phyloP scores from a whole-genome alignment of 2,888 invertebrate species.

The Drosophila crucigera region DNA sequence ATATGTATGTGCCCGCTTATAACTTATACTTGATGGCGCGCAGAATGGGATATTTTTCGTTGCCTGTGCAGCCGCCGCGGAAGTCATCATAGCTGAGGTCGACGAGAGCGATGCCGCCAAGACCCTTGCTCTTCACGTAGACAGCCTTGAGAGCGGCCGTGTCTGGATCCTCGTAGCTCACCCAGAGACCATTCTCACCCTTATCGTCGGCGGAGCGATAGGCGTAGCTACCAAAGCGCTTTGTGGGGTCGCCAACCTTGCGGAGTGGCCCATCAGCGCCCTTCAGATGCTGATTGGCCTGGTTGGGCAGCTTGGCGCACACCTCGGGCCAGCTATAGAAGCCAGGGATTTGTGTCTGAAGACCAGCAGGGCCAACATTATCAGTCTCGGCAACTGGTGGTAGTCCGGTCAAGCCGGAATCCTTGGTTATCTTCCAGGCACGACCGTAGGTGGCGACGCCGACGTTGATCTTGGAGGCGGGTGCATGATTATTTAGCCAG shows the following conservation, averaged over 20 bases:
- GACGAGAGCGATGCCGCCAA: conserved; percentile 91
- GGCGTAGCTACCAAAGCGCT: conserved; percentile 92
- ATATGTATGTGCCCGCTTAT: conserved; percentile 52
- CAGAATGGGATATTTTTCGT: conserved; percentile 92
- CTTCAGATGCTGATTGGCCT: conserved; percentile 87
- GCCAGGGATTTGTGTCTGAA: conserved; percentile 90
- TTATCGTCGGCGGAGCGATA: conserved; percentile 89
- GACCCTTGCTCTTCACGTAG: conserved; percentile 90
- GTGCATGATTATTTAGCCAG: conserved; percentile 87
- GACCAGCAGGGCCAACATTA: conserved; percentile 90
- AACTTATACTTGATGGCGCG: conserved; percentile 90
- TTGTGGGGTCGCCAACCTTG: conserved; percentile 92
- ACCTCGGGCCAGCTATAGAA: conserved; percentile 92
- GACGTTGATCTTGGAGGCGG: conserved; percentile 89
- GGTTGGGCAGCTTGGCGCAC: conserved; percentile 89
- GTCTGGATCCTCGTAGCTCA: conserved; percentile 93
- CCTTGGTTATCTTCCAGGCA: conserved; percentile 91
- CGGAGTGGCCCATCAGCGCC: conserved; percentile 89
- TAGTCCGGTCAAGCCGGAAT: conserved; percentile 91
- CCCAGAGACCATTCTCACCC: conserved; percentile 91
- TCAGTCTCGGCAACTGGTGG: conserved; percentile 90
- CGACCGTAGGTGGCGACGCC: conserved; percentile 91
- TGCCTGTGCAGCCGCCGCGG: conserved; percentile 92
- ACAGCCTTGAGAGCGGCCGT: conserved; percentile 92
- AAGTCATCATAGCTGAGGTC: conserved; percentile 93